phyloP scores from a whole-genome alignment of 2,797 vertebrate species.

The Coregonus suidteri region DNA sequence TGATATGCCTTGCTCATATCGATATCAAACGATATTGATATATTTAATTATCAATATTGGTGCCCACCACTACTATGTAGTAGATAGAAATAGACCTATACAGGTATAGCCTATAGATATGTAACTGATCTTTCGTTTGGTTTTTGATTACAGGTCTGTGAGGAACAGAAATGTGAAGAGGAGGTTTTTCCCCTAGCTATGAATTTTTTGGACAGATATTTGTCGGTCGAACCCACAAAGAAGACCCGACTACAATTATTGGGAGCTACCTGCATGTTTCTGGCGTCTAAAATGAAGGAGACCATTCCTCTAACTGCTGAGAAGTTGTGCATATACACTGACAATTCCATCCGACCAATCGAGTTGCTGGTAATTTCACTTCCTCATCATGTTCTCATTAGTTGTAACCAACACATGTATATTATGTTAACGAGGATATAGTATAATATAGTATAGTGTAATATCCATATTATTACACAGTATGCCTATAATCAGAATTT shows the following conservation, averaged over 20 bases:
- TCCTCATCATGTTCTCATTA: neutral
- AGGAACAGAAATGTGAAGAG: conserved; percentile 98
- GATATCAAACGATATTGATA: too few species aligned
- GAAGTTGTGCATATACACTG: conserved; percentile 98
- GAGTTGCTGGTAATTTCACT: conserved; percentile 91
- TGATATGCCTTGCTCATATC: too few species aligned
- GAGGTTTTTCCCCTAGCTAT: conserved; percentile 98
- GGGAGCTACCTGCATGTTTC: conserved; percentile 98
- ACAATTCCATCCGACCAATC: conserved; percentile 94
- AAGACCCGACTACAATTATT: conserved; percentile 96
- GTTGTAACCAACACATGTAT: neutral
- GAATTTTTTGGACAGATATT: conserved; percentile 99
- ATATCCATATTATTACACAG: too few species aligned
- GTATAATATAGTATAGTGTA: neutral
- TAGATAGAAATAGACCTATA: too few species aligned
- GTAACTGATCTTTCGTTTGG: conserved; percentile 23
- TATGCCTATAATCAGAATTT: neutral
- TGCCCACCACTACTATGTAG: too few species aligned
- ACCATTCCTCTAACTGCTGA: conserved; percentile 96
- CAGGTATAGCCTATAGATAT: neutral
- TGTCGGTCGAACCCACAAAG: conserved; percentile 91
- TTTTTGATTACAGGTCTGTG: conserved; percentile 85
- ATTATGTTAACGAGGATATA: neutral
- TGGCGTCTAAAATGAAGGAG: conserved; percentile 99
- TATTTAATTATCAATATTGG: too few species aligned